A percentile compares a stretch with the other conserved stretches of the same genome.
These are phyloP conservation scores for Gasterosteus aculeatus DNA, from an alignment of 2,113 vertebrate genomes.

Conservation along the genomic window DNA sequence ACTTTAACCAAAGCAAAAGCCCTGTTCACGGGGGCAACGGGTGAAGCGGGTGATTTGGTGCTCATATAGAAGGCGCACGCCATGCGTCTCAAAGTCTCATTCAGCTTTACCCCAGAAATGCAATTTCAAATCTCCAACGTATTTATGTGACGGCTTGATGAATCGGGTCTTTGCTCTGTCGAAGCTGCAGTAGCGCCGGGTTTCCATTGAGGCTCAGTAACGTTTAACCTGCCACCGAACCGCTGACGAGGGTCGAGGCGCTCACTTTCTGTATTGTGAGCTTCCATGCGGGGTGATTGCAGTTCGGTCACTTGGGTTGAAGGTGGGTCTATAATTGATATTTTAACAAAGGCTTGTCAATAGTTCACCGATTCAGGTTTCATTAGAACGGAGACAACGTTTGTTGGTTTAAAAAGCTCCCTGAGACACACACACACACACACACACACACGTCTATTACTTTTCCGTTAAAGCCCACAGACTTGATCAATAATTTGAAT, in stretches of 20 bases:
- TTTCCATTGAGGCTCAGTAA: neutral
- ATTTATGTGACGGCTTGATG: neutral
- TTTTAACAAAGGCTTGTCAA: neutral
- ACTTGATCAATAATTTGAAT: neutral
- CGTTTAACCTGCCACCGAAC: neutral
- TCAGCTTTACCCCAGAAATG: neutral
- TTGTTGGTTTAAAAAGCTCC: no score
- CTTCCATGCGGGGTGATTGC: neutral
- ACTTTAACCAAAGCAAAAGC: conserved; percentile 2
- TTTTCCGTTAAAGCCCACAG: neutral
- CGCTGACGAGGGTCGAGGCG: neutral
- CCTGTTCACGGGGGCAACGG: neutral
- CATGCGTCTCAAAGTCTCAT: neutral
- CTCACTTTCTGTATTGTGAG: neutral
- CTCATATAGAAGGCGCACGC: conserved; percentile 4
- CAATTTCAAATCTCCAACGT: neutral
- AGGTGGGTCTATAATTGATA: neutral
- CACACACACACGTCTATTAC: neutral
- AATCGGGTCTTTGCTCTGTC: neutral
- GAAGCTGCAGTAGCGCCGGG: neutral
- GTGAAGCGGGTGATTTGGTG: neutral
- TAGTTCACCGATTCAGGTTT: neutral
- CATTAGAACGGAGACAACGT: neutral
- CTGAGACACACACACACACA: no score
- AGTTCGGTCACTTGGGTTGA: neutral